Conservation (phyloP, 2,113 vertebrate genomes). For the Brachyhypopomus occidentalis region DNA sequence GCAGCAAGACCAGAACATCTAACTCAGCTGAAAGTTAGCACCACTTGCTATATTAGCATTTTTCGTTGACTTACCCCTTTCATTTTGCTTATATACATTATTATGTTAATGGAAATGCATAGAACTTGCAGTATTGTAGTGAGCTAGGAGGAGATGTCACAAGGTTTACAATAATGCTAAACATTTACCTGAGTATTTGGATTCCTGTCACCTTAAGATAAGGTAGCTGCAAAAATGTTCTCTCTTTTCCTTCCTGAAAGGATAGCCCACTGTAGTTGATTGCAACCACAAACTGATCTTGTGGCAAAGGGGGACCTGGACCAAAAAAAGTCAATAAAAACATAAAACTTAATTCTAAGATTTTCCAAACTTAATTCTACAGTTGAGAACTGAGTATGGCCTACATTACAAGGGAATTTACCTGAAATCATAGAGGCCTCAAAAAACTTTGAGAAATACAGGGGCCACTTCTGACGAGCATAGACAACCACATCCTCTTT, state of each 20-base stretch:
- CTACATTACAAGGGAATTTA: constrained; percentile 60
- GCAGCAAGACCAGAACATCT: too few species aligned
- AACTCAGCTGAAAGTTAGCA: too few species aligned
- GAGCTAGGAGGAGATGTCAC: too few species aligned
- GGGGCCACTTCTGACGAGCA: constrained; percentile 81
- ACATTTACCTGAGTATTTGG: constrained; percentile 72
- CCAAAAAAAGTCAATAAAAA: constrained; percentile 2
- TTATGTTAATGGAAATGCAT: too few species aligned
- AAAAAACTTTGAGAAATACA: constrained; percentile 90
- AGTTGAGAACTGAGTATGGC: neutral
- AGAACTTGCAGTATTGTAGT: too few species aligned
- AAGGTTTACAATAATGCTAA: neutral
- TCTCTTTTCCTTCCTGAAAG: constrained; percentile 86
- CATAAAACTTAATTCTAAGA: too few species aligned
- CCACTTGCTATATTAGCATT: too few species aligned
- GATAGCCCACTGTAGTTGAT: constrained; percentile 84
- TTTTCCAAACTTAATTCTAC: too few species aligned
- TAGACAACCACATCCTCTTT: constrained; percentile 81
- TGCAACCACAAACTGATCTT: constrained; percentile 81
- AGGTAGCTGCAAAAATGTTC: constrained; percentile 77
- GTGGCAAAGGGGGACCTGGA: constrained; percentile 83
- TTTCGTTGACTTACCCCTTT: too few species aligned
- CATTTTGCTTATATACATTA: too few species aligned
- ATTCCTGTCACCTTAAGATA: constrained; percentile 83
- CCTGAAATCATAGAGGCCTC: constrained; percentile 85